Percentiles rank a stretch among this genome's conserved stretches.
phyloP scores from a whole-genome alignment of 2,888 invertebrate species.

The Epistrophe eligans region DNA sequence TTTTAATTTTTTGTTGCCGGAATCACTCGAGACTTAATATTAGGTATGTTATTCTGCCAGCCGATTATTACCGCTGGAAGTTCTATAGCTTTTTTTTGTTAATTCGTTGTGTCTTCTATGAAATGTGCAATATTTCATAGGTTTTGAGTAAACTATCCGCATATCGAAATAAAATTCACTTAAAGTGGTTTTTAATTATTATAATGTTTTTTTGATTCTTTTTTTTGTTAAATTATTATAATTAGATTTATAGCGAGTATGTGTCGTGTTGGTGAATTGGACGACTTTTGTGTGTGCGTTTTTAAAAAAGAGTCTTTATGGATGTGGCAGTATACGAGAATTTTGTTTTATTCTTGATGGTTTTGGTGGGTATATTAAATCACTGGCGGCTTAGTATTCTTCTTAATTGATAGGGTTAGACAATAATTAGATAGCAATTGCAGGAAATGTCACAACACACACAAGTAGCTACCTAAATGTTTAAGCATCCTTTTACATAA shows the following conservation, averaged over 20 bases:
- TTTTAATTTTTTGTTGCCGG: constrained; percentile 1
- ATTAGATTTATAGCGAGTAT: constrained; percentile 1
- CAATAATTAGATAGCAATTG: constrained; percentile 65
- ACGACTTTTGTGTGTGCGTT: background rate
- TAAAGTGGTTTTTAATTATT: background rate
- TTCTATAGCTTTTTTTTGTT: background rate
- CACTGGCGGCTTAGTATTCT: background rate
- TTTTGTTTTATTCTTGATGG: background rate
- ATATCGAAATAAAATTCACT: constrained; percentile 1
- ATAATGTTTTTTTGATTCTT: too few species aligned
- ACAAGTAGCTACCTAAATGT: constrained; percentile 17
- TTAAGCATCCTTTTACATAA: background rate
- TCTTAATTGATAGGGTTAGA: constrained; percentile 53
- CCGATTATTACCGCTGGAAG: background rate
- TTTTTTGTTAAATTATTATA: background rate
- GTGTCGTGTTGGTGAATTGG: background rate
- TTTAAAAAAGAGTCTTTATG: background rate
- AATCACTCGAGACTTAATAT: background rate
- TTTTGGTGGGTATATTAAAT: constrained; percentile 5
- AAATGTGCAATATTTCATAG: background rate
- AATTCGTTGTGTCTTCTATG: background rate
- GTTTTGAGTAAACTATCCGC: constrained; percentile 3
- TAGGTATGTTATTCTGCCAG: background rate
- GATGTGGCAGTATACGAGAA: background rate
- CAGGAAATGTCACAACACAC: constrained; percentile 59